Evolutionary conservation across 2,113 vertebrate species (phyloP), one percentile per base, ranked within the genome.

Genomic region (Symphodus melops): DNA sequence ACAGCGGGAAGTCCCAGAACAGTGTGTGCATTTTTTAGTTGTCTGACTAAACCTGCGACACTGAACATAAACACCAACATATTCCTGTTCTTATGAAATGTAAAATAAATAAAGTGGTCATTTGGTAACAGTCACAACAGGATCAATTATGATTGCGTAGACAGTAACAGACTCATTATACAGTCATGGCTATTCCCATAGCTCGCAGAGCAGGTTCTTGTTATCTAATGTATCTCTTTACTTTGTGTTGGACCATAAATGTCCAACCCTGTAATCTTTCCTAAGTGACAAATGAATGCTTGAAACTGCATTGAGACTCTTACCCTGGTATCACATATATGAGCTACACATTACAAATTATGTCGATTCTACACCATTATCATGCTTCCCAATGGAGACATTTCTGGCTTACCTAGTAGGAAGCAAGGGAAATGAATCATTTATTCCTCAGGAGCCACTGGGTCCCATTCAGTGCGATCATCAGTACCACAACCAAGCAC

Each of bases 341-440:
- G n/a, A 63, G 41, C 28, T 23, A 46, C n/a, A 28, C 10, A 21
- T 56, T 51, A 46, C 33, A 71, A 52, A 70, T 79, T 46, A 58
- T 42, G 63, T 82, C 36, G 68, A 20, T 75, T 77, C 20, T n/a
- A 68, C 25, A 75, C 46, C 41, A 49, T 75, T 44, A 73, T 87
- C 59, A 67, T 20, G 8, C 54, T 56, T 64, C 17, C 60, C 76
- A 25, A 21, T 19, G 20, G 25, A 21, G 62, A 79, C 17, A 4
- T 61, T 25, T 11, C 17, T 74, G 3, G 5, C 54, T 75, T 55
- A 74, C 56, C 62, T 44, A 33, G 55, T 33, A 81, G 69, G 57
- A 68, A 72, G 66, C 75, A 9, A 53, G 69, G 61, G 48, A 81
- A 77, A 74, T 89, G 16, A 81, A 89, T 87, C 41, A 88, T 90